These are phyloP conservation scores for Andrena minutula DNA, from an alignment of 2,888 invertebrate genomes.

Conservation along the genomic window DNA sequence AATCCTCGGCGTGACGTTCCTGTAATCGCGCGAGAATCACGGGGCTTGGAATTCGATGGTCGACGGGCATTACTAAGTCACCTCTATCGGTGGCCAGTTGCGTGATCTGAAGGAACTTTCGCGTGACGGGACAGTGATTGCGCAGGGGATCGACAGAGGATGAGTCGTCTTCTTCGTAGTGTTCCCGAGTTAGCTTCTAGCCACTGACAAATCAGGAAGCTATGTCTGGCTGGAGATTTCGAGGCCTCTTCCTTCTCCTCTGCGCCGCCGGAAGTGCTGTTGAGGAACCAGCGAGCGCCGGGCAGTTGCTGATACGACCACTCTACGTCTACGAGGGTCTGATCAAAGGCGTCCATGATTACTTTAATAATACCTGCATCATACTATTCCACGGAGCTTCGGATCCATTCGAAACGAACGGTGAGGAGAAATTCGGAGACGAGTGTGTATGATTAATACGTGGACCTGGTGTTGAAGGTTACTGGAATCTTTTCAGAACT, in stretches of 20 bases:
- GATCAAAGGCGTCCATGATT: slow-evolving; percentile 77
- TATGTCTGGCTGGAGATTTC: not conserved
- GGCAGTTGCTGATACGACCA: slow-evolving; percentile 71
- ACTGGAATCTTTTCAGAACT: slow-evolving; percentile 64
- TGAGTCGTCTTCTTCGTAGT: not conserved
- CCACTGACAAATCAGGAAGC: not conserved
- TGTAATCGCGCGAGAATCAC: not conserved
- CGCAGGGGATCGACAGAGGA: not conserved
- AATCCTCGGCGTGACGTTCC: not conserved
- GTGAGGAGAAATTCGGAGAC: slow-evolving; percentile 64
- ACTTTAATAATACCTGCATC: slow-evolving; percentile 83
- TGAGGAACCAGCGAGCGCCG: not conserved
- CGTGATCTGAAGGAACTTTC: slow-evolving; percentile 7
- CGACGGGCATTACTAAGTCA: not conserved
- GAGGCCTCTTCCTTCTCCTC: not conserved
- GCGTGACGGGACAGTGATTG: not conserved
- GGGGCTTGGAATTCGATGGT: not conserved
- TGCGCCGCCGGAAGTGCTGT: not conserved
- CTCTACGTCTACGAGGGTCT: slow-evolving; percentile 74
- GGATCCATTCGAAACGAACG: slow-evolving; percentile 68
- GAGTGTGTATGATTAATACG: not conserved
- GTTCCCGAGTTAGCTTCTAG: not conserved
- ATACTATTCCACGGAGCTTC: slow-evolving; percentile 77
- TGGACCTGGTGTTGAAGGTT: no score
- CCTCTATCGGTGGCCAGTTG: slow-evolving; percentile 2